phyloP scores from a whole-genome alignment of 2,797 vertebrate species.

The Mus caroli region DNA sequence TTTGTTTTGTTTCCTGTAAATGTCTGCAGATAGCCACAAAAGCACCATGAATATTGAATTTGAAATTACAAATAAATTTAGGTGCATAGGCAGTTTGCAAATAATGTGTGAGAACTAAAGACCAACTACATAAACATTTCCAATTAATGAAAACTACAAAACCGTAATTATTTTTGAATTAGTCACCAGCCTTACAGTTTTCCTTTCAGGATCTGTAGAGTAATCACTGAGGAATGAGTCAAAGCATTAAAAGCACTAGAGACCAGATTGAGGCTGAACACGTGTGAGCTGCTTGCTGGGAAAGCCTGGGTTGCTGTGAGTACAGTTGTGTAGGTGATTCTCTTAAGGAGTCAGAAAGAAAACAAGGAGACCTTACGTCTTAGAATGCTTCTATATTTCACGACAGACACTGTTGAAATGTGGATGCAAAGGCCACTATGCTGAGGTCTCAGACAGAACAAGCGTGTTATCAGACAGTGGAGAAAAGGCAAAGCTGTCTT shows the following conservation, averaged over 20 bases:
- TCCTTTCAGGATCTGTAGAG: conserved; percentile 11
- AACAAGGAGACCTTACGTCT: background rate
- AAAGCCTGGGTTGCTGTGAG: background rate
- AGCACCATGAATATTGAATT: background rate
- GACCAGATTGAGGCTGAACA: background rate
- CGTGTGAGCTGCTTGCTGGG: background rate
- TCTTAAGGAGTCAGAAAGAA: background rate
- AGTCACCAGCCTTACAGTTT: conserved; percentile 30
- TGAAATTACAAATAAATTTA: conserved; percentile 39
- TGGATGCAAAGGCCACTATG: background rate
- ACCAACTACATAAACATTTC: background rate
- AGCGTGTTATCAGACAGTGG: background rate
- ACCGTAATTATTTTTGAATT: conserved; percentile 34
- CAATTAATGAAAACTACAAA: conserved; percentile 11
- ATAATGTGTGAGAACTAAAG: conserved; percentile 23
- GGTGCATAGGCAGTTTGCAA: background rate
- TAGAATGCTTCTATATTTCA: background rate
- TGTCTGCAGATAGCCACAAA: conserved; percentile 1
- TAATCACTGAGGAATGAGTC: conserved; percentile 36
- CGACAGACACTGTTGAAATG: background rate
- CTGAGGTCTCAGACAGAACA: background rate
- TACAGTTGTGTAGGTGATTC: background rate
- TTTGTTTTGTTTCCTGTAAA: background rate
- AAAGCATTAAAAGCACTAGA: conserved; percentile 47
- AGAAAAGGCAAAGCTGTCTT: background rate